phyloP scores from a whole-genome alignment of 2,113 vertebrate genomes.

The Brachirus orientalis region DNA sequence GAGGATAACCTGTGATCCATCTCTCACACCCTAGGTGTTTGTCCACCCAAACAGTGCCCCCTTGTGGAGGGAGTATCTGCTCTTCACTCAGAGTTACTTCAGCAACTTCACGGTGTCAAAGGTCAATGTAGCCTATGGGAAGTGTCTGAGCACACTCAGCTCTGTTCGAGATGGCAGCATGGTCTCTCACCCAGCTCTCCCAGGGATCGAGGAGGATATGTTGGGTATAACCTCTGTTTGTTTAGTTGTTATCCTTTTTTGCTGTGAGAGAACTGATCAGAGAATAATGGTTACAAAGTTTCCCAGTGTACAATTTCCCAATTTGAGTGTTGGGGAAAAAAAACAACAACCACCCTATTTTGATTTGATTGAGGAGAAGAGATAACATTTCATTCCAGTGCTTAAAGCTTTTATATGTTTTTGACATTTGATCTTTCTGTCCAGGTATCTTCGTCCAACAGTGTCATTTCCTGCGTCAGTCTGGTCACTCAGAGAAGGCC shows the following conservation, averaged over 20 bases:
- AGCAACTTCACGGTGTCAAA: constrained; percentile 91
- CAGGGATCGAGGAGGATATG: constrained; percentile 90
- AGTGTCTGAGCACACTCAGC: constrained; percentile 91
- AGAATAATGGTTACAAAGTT: too few relatives aligned
- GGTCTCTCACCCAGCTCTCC: constrained; percentile 89
- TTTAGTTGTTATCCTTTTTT: background rate
- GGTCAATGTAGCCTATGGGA: constrained; percentile 89
- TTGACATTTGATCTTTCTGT: background rate
- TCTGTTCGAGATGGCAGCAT: constrained; percentile 92
- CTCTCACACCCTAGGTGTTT: constrained; percentile 79
- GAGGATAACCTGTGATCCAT: background rate
- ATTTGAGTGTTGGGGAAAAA: too few relatives aligned
- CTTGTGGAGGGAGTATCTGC: constrained; percentile 91
- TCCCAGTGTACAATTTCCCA: too few relatives aligned
- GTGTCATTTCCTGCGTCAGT: constrained; percentile 93
- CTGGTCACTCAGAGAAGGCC: constrained; percentile 92
- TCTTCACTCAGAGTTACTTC: constrained; percentile 94
- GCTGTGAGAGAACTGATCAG: too few relatives aligned
- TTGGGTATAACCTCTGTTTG: constrained; percentile 81
- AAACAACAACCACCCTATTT: too few relatives aligned
- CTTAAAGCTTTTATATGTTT: background rate
- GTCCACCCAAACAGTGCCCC: constrained; percentile 92
- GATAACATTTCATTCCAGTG: too few relatives aligned
- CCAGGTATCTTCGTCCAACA: constrained; percentile 90
- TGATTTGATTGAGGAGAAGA: too few relatives aligned